Conservation (phyloP, 2,113 vertebrate species). For the Ceyx cyanopectus region DNA sequence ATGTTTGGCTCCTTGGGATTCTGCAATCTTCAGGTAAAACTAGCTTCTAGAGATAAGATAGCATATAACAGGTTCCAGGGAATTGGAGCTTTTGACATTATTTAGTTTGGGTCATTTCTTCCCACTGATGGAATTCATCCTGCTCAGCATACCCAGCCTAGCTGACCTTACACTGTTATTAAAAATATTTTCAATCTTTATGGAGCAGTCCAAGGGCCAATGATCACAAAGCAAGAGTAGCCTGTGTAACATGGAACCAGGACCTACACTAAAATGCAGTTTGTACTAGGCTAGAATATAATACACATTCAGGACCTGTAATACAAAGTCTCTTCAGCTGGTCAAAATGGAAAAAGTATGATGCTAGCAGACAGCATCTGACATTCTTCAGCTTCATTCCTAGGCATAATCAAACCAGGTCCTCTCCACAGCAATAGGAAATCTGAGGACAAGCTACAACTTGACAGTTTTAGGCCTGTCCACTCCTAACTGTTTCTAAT, state of each 20-base stretch:
- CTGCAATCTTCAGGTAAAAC: neutral
- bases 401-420: neutral
- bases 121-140: neutral
- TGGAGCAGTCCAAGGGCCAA: neutral
- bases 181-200: neutral
- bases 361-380: neutral
- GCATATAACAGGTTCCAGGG: rapidly evolving
- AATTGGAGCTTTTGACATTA: neutral
- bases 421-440: neutral
- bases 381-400: neutral
- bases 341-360: neutral
- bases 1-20: neutral
- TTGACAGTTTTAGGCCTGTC: neutral
- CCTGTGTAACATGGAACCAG: neutral
- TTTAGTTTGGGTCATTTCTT: neutral
- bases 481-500: neutral
- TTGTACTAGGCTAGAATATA: rapidly evolving
- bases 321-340: neutral
- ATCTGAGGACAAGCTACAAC: neutral
- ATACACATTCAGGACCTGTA: rapidly evolving
- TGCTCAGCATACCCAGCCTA: neutral
- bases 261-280: neutral
- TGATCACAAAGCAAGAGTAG: neutral
- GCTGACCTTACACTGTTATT: neutral
- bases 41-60: neutral